phyloP scores from a whole-genome alignment of 2,113 vertebrate genomes.

The Micronisus gabar region DNA sequence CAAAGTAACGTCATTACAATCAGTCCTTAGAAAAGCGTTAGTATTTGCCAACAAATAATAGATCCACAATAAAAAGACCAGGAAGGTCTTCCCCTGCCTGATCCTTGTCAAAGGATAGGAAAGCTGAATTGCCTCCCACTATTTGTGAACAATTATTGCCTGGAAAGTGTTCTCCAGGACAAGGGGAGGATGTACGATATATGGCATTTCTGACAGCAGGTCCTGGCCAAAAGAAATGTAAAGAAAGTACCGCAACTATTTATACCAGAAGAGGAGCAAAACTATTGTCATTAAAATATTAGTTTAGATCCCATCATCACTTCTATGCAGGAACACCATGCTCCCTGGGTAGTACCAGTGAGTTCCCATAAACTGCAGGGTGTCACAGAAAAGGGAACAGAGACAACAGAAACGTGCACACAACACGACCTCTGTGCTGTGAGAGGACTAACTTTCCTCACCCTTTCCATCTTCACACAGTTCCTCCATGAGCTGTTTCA shows the following conservation, averaged over 20 bases:
- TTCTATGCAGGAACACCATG: neutral
- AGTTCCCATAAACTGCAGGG: neutral
- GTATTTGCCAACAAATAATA: neutral
- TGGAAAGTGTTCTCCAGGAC: neutral
- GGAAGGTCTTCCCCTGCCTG: neutral
- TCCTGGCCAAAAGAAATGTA: neutral
- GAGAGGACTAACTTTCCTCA: neutral
- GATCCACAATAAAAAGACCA: neutral
- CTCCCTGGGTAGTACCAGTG: neutral
- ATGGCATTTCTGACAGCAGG: neutral
- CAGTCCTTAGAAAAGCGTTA: neutral
- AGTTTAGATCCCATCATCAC: neutral
- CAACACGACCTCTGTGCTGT: rapidly evolving
- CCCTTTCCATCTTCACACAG: slow-evolving; percentile 14
- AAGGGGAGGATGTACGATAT: neutral
- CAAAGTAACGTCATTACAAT: neutral
- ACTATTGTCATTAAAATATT: neutral
- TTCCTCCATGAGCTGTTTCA: slow-evolving; percentile 18
- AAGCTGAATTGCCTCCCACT: neutral
- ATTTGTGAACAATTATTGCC: neutral
- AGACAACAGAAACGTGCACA: neutral
- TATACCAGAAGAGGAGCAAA: neutral
- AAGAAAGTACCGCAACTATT: neutral
- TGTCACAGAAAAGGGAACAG: neutral
- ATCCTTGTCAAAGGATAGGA: neutral